phyloP scores from a whole-genome alignment of 2,113 vertebrate genomes.

The Emberiza fucata region DNA sequence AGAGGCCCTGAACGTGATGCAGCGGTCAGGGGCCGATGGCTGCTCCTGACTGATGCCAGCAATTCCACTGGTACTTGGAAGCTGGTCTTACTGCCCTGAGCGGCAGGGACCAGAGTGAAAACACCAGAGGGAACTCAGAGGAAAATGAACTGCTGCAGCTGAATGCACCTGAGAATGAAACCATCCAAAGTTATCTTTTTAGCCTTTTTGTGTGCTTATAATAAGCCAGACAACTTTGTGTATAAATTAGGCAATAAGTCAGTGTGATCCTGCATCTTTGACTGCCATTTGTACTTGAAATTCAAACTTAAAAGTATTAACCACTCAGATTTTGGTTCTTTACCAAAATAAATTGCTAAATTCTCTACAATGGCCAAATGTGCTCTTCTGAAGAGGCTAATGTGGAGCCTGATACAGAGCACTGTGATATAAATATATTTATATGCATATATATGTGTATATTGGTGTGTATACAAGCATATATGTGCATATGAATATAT shows the following conservation, averaged over 20 bases:
- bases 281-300: background rate
- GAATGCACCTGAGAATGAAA: background rate
- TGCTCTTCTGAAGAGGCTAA: background rate
- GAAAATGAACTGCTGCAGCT: background rate
- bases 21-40: accelerated
- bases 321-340: background rate
- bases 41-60: background rate
- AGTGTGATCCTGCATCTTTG: background rate
- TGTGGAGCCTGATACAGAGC: background rate
- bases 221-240: accelerated
- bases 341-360: background rate
- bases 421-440: background rate
- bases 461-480: background rate
- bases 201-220: background rate
- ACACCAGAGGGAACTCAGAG: background rate
- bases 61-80: background rate
- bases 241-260: background rate
- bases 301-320: background rate
- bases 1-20: accelerated
- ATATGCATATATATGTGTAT: background rate
- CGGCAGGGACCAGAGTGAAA: background rate
- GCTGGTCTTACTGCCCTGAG: background rate
- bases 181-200: background rate
- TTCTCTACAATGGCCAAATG: background rate
- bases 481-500: background rate